These are phyloP conservation scores for Mechanitis mazaeus DNA, from an alignment of 2,888 invertebrate species.

Conservation along the genomic window DNA sequence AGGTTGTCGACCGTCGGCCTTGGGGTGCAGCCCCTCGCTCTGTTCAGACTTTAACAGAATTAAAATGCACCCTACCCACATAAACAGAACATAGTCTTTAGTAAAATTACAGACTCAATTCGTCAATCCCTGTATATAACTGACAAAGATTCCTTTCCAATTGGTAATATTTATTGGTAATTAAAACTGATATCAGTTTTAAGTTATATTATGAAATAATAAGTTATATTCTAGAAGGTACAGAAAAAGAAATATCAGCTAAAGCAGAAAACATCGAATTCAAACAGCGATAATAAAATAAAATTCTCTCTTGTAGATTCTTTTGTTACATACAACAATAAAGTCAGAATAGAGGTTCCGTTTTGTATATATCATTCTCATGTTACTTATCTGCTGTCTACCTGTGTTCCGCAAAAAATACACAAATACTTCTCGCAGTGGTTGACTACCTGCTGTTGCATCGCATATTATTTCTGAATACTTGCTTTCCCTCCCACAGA, in stretches of 20 bases:
- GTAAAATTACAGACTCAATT: not conserved
- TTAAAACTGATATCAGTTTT: not conserved
- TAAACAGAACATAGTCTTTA: conserved; percentile 9
- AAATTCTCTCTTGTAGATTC: no score
- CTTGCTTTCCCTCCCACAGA: conserved; percentile 42
- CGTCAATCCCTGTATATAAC: conserved; percentile 16
- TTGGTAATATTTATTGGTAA: not conserved
- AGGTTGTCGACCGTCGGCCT: conserved; percentile 70
- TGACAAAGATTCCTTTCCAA: conserved; percentile 19
- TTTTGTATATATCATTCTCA: not conserved
- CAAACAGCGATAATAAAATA: no score
- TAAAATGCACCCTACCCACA: conserved; percentile 13
- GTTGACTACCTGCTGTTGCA: conserved; percentile 46
- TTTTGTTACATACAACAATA: no score
- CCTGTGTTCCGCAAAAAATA: conserved; percentile 29
- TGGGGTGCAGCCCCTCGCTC: conserved; percentile 52
- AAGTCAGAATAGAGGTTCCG: no score
- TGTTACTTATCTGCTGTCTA: conserved; percentile 22
- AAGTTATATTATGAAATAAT: no score
- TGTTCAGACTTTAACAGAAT: conserved; percentile 14
- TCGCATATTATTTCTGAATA: conserved; percentile 37
- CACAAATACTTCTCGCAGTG: conserved; percentile 22
- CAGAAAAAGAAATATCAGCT: no score
- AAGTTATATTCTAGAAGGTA: no score
- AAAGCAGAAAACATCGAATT: no score